Conservation (phyloP, 2,113 vertebrate genomes). For the Xiphophorus maculatus region DNA sequence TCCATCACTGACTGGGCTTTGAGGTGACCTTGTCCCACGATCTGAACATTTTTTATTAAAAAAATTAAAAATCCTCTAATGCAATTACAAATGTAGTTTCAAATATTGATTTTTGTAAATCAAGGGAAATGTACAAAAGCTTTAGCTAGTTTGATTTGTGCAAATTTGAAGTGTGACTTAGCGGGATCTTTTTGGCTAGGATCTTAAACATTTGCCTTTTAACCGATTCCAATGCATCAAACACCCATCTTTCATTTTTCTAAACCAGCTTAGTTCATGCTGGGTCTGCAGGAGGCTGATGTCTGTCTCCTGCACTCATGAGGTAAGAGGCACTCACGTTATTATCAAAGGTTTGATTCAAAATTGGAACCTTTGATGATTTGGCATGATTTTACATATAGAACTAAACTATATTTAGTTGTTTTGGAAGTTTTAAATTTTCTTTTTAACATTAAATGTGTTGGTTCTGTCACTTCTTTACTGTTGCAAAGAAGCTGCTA, state of each 20-base stretch:
- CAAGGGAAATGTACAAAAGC: background rate
- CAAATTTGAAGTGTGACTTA: background rate
- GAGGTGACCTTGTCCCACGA: conserved; percentile 41
- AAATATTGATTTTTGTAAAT: conserved; percentile 3
- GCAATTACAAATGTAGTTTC: conserved; percentile 39
- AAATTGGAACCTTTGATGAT: too few relatives aligned
- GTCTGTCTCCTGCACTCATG: too few relatives aligned
- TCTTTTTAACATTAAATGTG: background rate
- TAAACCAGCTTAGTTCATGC: too few relatives aligned
- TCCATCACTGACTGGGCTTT: conserved; percentile 64
- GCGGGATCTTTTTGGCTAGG: background rate
- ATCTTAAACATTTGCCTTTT: background rate
- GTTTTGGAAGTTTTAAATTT: background rate
- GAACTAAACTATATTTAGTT: too few relatives aligned
- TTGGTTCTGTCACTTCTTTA: background rate
- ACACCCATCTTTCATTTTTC: too few relatives aligned
- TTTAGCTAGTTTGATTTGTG: too few relatives aligned
- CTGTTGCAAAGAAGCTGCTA: too few relatives aligned
- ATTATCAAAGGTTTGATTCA: too few relatives aligned
- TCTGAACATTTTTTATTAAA: conserved; percentile 45
- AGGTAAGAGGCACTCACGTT: too few relatives aligned
- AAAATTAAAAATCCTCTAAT: conserved; percentile 13
- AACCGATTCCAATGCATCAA: too few relatives aligned
- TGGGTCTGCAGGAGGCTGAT: background rate
- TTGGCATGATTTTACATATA: too few relatives aligned